Base-by-base conservation (phyloP, 2,888 invertebrate species). In the Acrobasis repandana region DNA sequence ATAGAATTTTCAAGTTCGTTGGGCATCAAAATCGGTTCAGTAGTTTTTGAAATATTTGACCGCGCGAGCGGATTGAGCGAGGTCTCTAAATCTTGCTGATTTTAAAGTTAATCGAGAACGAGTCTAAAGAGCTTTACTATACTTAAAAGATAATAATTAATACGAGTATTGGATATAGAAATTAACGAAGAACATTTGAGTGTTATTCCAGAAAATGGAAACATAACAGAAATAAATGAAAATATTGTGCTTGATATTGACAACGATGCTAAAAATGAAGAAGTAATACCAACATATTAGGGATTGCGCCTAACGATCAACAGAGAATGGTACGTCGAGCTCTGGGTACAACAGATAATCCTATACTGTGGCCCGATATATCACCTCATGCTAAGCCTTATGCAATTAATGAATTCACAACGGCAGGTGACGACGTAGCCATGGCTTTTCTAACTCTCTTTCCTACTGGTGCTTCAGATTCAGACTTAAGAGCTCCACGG, bases 401-500 rank as follows among this genome's bases (percentile, higher is more conserved):
- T 38, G 38, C 38, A 11, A 38, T 38, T 38, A 38, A 38, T 14
- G 38, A 38, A 38, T 38, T 38, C 10, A 11, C 38, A 11, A 38
- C 38, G 1, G 38, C 38, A 10, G 38, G 38, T 38, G 9, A 38
- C 38, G 14, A 38, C 38, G 14, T 38, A 11, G 38, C 38, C 10
- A 38, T 38, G 38, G 38, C 38, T 10, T 38, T 38, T 38, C 38
- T 11, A 2, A 38, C 11, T 11, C 14, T 56, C 15, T 56, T 56
- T 20, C 46, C 56, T 46, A 43, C 56, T 11, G 56, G 56, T 46
- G 46, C 43, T 46, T 20, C 43, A 38, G 56, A 56, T 46, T 20
- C 43, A 38, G 56, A 56, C 16, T 46, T 56, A 38, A 16, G 56
- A 20, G 46, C 43, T 16, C 43, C 56, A 18, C 11, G 56, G 8